phyloP scores from a whole-genome alignment of 2,888 invertebrate species.

The Diarsia mendica region DNA sequence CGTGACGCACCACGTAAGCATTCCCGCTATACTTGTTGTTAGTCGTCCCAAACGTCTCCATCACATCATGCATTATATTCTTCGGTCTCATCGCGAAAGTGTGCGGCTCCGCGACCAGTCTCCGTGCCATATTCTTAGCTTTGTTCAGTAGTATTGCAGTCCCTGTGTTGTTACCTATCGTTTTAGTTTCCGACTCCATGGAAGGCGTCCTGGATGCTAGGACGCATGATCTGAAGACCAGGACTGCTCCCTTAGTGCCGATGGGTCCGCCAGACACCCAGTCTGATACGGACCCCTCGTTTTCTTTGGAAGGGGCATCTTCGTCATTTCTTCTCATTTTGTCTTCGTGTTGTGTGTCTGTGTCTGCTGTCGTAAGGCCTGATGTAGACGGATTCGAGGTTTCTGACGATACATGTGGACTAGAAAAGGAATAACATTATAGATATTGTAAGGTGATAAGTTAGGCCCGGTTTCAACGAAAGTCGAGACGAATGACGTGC shows the following conservation, averaged over 20 bases:
- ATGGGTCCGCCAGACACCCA: constrained; percentile 91
- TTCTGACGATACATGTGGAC: constrained; percentile 89
- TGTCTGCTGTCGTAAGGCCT: constrained; percentile 79
- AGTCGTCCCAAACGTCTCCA: constrained; percentile 85
- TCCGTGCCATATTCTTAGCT: constrained; percentile 86
- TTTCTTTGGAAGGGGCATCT: constrained; percentile 72
- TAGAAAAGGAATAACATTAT: constrained; percentile 69
- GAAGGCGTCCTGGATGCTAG: constrained; percentile 87
- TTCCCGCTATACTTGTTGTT: constrained; percentile 78
- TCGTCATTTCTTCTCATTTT: constrained; percentile 87
- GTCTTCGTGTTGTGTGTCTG: constrained; percentile 71
- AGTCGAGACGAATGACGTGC: neutral
- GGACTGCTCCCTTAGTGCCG: constrained; percentile 92
- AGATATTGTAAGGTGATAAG: neutral
- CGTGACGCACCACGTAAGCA: constrained; percentile 84
- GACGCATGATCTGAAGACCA: constrained; percentile 92
- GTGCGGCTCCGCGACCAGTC: constrained; percentile 85
- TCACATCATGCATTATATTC: constrained; percentile 88
- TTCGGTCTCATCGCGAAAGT: constrained; percentile 83
- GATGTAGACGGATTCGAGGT: constrained; percentile 86
- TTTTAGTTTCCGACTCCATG: constrained; percentile 86
- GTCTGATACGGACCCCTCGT: constrained; percentile 81
- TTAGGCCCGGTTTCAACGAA: neutral
- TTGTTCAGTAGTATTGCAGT: constrained; percentile 85
- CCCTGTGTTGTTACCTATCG: constrained; percentile 84